Evolutionary conservation across 2,797 vertebrate genomes (phyloP), one percentile per base, ranked within the genome.

Genomic region (Coregonus ussuriensis): DNA sequence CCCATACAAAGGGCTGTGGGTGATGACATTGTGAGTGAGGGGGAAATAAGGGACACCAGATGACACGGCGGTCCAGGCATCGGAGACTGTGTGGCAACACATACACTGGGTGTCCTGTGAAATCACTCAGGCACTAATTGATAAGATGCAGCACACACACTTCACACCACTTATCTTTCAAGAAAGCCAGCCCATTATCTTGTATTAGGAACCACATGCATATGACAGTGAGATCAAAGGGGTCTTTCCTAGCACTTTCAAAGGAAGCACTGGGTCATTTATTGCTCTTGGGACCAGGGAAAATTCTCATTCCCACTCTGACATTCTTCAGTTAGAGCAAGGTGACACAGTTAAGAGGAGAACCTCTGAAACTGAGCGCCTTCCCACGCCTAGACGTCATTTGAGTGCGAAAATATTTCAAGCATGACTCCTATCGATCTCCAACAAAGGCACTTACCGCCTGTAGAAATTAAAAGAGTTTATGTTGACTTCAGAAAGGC

Each of bases 61-160:
- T 83, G 72, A 74, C 76, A 75, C 37, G 16, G 41, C 63, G 67
- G 37, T 59, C 14, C 33, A 29, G 21, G 9, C 59, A 25, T 9
- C 52, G 21, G 79, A 88, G 88, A 89, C 85, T 77, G 82, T 80
- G 79, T 69, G 86, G 85, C 87, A 89, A 76, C 91, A 86, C 83
- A 85, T 77, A 83, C 76, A 70, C 71, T 76, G 80, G 76, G 79
- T 59, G 70, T 82, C 75, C 84, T 86, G 83, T 87, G 86, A 92
- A 89, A 88, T 77, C 89, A 81, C 83, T 91, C 85, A 79, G 89
- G 87, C 89, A 88, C 89, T 85, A 87, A 90, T 92, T 92, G 92
- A 93, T 93, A 91, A 93, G 88, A 90, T 82, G 75, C 85, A 89
- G 83, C 77, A 18, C 66, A 47, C 72, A 56, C 81, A 82, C 82